Base-by-base conservation (phyloP, 2,888 invertebrate species). In the Synanthedon tipuliformis region DNA sequence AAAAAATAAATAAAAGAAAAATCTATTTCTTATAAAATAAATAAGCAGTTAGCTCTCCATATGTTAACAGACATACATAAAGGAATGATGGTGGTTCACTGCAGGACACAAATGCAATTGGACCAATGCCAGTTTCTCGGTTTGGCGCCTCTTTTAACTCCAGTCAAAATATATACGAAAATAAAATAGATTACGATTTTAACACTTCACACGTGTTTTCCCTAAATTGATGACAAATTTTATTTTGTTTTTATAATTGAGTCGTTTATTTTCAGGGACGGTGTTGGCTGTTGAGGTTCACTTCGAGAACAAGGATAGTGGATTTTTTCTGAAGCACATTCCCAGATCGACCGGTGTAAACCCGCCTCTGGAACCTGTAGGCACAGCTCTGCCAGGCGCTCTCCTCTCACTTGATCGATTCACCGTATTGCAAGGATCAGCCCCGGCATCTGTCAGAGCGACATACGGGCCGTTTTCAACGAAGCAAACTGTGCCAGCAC, bases 381-480 rank as follows among this genome's bases (percentile, higher is more conserved):
- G 84, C 45, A 80, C 84, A 49, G 81, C 84, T 58, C 69, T 89
- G 18, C 89, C 91, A 27, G 93, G 93, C 52, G 91, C 94, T 10
- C 88, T 94, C 41, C 86, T 96, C 52, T 95, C 95, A 52, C 90
- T 94, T 58, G 95, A 96, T 82, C 92, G 95, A 59, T 97, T 97
- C 78, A 95, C 96, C 54, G 94, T 98, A 41, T 93, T 97, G 65
- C 95, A 96, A 78, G 95, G 95, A 45, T 94, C 95, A 50, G 94
- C 95, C 62, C 95, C 97, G 23, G 95, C 95, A 40, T 95, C 96
- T 23, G 94, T 98, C 48, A 90, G 96, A 56, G 97, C 97, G 51
- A 95, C 94, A 48, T 97, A 97, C 73, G 98, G 97, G 4, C 97
- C 97, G 7, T 97, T 97, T 83, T 95, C 95, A 63, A 97, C 96